These are phyloP conservation scores for Petrophora chlorosata DNA, from an alignment of 2,888 invertebrate species.

Conservation along the genomic window DNA sequence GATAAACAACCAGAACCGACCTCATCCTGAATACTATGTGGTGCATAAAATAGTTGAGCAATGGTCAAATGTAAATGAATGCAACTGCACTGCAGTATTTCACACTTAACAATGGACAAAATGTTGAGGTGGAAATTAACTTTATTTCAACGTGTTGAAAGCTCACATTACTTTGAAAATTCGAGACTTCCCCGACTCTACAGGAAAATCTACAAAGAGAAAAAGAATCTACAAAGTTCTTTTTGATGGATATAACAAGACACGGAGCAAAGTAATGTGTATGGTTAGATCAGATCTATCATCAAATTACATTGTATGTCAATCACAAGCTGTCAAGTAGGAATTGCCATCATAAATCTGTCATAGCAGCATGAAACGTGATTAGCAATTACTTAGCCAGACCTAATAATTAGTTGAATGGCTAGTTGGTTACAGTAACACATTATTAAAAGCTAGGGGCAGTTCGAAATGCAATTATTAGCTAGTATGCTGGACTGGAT, in stretches of 20 bases:
- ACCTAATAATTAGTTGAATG: slow-evolving; percentile 14
- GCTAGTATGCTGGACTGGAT: no score
- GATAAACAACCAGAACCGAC: no score
- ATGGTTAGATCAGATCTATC: slow-evolving; percentile 14
- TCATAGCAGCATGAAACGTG: slow-evolving; percentile 11
- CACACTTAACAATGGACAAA: no score
- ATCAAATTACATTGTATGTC: slow-evolving; percentile 22
- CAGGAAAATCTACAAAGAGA: background rate
- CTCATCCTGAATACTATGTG: no score
- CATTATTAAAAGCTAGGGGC: background rate
- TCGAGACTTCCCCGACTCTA: no score
- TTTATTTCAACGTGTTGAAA: no score
- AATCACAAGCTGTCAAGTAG: slow-evolving; percentile 11
- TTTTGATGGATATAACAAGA: background rate
- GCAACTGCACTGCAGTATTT: no score
- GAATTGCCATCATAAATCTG: slow-evolving; percentile 17
- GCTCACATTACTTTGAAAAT: background rate
- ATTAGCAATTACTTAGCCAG: slow-evolving; percentile 14
- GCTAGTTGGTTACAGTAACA: background rate
- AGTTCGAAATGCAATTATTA: no score
- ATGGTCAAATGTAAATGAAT: no score
- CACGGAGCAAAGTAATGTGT: background rate
- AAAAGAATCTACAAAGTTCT: background rate
- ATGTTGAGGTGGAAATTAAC: no score
- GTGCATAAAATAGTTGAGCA: no score